Evolutionary conservation across 2,797 vertebrate species (phyloP), one percentile per base, ranked within the genome.

Genomic region (Amazona finschi): DNA sequence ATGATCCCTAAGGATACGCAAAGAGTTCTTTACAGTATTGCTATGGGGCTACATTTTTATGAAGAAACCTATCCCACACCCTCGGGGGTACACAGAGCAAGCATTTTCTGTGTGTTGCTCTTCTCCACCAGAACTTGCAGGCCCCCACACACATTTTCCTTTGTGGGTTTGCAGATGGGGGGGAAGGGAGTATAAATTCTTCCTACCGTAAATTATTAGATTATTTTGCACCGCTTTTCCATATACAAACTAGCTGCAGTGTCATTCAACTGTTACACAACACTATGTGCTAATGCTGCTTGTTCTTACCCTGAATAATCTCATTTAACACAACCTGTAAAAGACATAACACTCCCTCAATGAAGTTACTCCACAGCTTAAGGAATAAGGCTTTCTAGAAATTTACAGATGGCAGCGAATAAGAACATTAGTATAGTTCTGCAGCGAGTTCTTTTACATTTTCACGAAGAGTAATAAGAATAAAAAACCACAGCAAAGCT

Each of bases 251-350:
- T 21, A 77, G 12, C 0, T 24, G 8, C 21, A 49, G 5, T 5
- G 22, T 50, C 77, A 72, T 50, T 46, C 55, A 65, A 28, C 46
- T 69, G 33, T 55, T 92, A 70, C 27, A 89, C 19, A 71, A 49
- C 18, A n/a, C 8, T 18, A 5, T 1, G 1, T 2, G 3, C 11
- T n/a, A 91, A 61, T 1, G 1, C 14, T 36, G 18, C 15, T 58
- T 65, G 20, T 5, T 75, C 70, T 53, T 11, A 31, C 4, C 12
- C 16, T 61, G 87, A 81, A 41, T 5, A n/a, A 19, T 6, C 14
- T 70, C 24, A 64, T 61, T 61, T 12, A 79, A 60, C 2, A 13
- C 19, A 30, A 24, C 16, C 66, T n/a, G 19, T 36, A 79, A 11
- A 58, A 87, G 8, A 75, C 10, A 58, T 4, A 53, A n/a, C 27